Conservation (phyloP, 2,797 vertebrate genomes). For the Morelia viridis region DNA sequence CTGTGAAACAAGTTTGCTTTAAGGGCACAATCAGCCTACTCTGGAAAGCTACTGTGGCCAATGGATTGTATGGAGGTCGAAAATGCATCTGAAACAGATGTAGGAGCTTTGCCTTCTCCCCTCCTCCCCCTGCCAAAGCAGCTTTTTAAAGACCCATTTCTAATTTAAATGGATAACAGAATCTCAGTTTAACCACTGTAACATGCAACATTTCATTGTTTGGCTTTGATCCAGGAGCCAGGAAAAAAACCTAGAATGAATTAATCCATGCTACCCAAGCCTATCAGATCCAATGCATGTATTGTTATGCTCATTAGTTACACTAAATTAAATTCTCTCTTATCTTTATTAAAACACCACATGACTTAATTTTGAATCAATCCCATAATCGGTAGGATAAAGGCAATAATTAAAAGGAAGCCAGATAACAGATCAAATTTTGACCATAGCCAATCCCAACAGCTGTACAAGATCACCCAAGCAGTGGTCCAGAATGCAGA, state of each 20-base stretch:
- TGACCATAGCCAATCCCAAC: conserved; percentile 26
- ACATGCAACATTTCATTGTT: conserved; percentile 5
- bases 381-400: conserved; percentile 22
- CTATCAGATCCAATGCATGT: background rate
- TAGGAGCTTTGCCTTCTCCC: conserved; percentile 16
- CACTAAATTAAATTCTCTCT: conserved; percentile 31
- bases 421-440: conserved; percentile 34
- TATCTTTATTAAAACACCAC: conserved; percentile 40
- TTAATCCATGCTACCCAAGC: conserved; percentile 19
- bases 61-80: conserved; percentile 9
- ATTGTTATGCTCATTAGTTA: conserved; percentile 28
- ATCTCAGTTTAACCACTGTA: conserved; percentile 37
- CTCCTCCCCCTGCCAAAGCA: conserved; percentile 21
- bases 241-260: background rate
- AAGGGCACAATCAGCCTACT: background rate
- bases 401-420: conserved; percentile 44
- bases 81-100: conserved; percentile 30
- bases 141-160: conserved; percentile 28
- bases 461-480: conserved; percentile 36
- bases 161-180: conserved; percentile 36
- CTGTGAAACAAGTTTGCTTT: background rate
- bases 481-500: background rate
- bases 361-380: conserved; percentile 26
- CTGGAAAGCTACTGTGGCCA: conserved; percentile 24
- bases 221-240: conserved; percentile 15